Base-by-base conservation (phyloP, 2,888 invertebrate species). In the Andrena hattorfiana region DNA sequence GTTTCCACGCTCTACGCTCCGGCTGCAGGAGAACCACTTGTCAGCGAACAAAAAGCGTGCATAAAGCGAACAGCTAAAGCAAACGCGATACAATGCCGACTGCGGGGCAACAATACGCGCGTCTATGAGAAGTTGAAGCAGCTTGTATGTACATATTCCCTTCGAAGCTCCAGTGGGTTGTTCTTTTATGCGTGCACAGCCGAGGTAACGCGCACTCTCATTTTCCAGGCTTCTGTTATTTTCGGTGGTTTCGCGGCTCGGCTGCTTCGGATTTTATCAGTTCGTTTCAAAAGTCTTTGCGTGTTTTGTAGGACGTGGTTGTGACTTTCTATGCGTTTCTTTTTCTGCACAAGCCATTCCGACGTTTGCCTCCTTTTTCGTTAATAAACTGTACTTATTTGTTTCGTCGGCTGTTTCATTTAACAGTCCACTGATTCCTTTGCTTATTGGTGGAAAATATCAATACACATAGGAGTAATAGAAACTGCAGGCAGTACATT, bases 221-320 rank as follows among this genome's bases (percentile, higher is more conserved):
- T 49, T 68, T 48, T 48, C 42, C 10, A 13, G 10, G 56, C 70
- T 75, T 79, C 75, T 30, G 76, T 64, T 77, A 77, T 71, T 64
- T 71, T n/a, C 71, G n/a, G 42, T n/a, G 51, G 51, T 23, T 78
- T 51, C 30, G 76, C 62, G 42, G 35, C 42, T 76, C 42, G 26
- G 16, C 67, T 59, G 30, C 35, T n/a, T 32, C 56, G 26, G 6
- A 51, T 62, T 42, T 42, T 42, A 42, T 42, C 42, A 42, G 42
- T 13, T 42, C 42, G 13, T 42, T 42, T 16, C 16, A 42, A 16
- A 42, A 42, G 42, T 42, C 16, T 42, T 42, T 42, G 16, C 42
- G 42, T 16, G 42, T 4, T 42, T 42, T 16, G 42, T 16, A 42
- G 16, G 1, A 16, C 16, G 42, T 1, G 42, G 13, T 42, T 42